A percentile compares a stretch with the other conserved stretches of the same genome.
Evolutionary conservation across 2,888 invertebrate species (phyloP).

Genomic region (Aspidapion aeneum): DNA sequence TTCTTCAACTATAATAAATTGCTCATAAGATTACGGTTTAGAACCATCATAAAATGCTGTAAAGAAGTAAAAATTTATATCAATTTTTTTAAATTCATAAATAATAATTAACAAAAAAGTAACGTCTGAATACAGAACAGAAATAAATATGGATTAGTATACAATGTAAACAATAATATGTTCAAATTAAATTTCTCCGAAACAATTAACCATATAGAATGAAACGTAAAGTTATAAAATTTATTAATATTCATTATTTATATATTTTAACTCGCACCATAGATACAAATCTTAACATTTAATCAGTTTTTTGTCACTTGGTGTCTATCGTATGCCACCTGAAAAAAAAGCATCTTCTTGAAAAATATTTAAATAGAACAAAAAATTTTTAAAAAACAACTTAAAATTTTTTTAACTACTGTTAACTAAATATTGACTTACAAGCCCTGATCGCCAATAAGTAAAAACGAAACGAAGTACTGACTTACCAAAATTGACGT

Average conservation of each 20-base stretch:
- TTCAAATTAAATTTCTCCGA: not conserved
- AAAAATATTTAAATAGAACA: not conserved
- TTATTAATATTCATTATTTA: not conserved
- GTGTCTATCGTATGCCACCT: not conserved
- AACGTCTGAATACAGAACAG: constrained; percentile 18
- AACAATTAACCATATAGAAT: not conserved
- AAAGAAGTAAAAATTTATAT: too few relatives aligned
- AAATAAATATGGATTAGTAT: constrained; percentile 17
- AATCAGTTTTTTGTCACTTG: not conserved
- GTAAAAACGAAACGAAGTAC: too few relatives aligned
- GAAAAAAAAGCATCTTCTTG: not conserved
- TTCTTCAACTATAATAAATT: too few relatives aligned
- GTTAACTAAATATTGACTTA: too few relatives aligned
- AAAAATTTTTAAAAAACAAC: too few relatives aligned
- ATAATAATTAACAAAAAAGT: constrained; percentile 12
- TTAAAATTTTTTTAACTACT: too few relatives aligned
- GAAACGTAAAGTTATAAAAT: not conserved
- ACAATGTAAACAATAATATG: constrained; percentile 14
- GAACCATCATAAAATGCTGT: too few relatives aligned
- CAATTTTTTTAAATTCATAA: too few relatives aligned
- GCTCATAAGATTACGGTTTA: too few relatives aligned
- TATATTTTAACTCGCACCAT: not conserved
- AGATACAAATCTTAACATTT: not conserved
- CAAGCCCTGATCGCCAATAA: too few relatives aligned
- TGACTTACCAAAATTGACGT: constrained; percentile 25